Conservation (phyloP, 2,113 vertebrate genomes). For the Empidonax traillii region DNA sequence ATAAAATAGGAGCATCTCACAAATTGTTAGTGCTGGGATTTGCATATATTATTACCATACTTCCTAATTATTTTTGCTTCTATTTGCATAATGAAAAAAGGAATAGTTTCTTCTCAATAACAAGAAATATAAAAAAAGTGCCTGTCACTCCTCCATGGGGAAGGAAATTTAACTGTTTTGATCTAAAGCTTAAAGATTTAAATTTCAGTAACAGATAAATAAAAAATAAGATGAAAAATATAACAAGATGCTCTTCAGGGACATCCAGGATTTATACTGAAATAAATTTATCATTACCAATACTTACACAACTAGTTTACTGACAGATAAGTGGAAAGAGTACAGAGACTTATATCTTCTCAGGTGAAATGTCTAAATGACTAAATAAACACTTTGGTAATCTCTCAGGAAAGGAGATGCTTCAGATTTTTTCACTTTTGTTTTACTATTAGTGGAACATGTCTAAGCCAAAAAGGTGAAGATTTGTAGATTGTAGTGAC, state of each 20-base stretch:
- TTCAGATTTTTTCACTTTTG: neutral
- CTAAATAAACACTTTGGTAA: neutral
- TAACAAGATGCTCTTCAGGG: neutral
- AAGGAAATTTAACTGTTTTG: neutral
- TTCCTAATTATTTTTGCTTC: slow-evolving; percentile 47
- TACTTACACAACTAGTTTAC: neutral
- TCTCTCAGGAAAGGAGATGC: neutral
- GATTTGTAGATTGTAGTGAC: neutral
- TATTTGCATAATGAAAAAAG: slow-evolving; percentile 1
- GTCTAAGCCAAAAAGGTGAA: neutral
- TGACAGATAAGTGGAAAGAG: neutral
- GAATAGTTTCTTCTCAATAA: neutral
- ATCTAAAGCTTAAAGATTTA: neutral
- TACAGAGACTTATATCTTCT: neutral
- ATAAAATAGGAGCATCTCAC: neutral
- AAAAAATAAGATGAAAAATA: neutral
- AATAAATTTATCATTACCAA: neutral
- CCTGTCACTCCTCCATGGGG: neutral
- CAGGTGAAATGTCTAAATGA: neutral
- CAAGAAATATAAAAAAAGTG: slow-evolving; percentile 15
- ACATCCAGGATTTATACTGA: neutral
- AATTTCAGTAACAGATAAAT: neutral
- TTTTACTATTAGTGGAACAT: neutral
- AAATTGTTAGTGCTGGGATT: neutral
- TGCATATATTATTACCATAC: slow-evolving; percentile 18